Conservation (phyloP, 2,797 vertebrate genomes). For the Squalus acanthias region DNA sequence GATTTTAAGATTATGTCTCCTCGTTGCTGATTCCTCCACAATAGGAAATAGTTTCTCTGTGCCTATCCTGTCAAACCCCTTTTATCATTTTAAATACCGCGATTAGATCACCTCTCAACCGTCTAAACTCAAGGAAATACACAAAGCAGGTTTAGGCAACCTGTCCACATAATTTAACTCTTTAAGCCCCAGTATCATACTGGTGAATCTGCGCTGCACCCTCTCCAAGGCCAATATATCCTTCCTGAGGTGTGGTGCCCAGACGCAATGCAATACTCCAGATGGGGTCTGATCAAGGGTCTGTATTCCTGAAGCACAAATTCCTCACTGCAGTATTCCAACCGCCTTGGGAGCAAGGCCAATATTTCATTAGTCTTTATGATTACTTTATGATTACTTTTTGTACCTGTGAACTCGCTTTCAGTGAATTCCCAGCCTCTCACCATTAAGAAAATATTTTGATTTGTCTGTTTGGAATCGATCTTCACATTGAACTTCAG, state of each 20-base stretch:
- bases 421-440: neutral
- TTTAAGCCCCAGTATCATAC: neutral
- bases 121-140: neutral
- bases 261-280: too few relatives aligned
- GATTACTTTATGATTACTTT: neutral
- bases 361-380: neutral
- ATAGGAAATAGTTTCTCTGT: neutral
- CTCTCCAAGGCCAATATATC: too few relatives aligned
- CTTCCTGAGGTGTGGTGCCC: neutral
- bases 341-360: neutral
- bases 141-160: neutral
- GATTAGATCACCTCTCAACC: neutral
- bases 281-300: neutral
- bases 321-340: neutral
- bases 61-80: neutral
- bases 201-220: neutral
- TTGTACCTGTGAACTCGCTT: neutral
- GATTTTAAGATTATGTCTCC: too few relatives aligned
- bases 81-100: neutral
- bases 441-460: too few relatives aligned
- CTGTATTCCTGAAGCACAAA: neutral
- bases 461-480: neutral
- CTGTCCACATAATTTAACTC: neutral
- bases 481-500: neutral
- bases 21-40: too few relatives aligned